Evolutionary conservation across 2,797 vertebrate species (phyloP), one percentile per base, ranked within the genome.

Genomic region (Sorex maritimensis): DNA sequence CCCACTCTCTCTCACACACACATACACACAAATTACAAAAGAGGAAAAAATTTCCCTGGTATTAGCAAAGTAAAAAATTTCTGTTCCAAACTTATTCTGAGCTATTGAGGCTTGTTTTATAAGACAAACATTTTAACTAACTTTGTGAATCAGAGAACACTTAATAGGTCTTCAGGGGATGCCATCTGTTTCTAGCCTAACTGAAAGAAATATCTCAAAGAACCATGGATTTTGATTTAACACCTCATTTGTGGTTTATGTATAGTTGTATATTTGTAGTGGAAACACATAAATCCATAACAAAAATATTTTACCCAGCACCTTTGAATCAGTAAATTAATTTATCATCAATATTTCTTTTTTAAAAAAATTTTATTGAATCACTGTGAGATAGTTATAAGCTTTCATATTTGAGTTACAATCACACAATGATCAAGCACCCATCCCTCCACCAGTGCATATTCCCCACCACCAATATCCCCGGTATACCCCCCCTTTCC

Each of bases 301-400:
- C 21, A 95, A 61, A 93, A 97, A 97, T 97, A 97, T 96, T 97
- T 96, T 87, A 92, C 94, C 75, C 94, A 81, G 96, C 73, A 96
- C 84, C 88, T 97, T 96, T 97, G 0, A 1, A 92, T 94, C 84
- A 73, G 86, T 92, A 95, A 73, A 52, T n/a, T 95, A 96, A 97
- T 96, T 96, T 89, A 95, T 95, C 86, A 95, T 96, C 90, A 55
- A 97, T 96, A 96, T 85, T 89, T 81, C 68, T n/a, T 21, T 19
- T 94, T 34, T 34, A 34, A 34, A 34, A 34, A 34, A 34, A 34
- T 34, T 34, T 34, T 34, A 34, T 34, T 34, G 34, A 34, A 34
- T 34, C 34, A 34, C 34, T 34, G 34, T 34, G 34, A 34, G 34
- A 34, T 34, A 34, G 34, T 34, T 34, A 34, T 34, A 34, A 34